Evolutionary conservation across 2,113 vertebrate species (phyloP), one percentile per base, ranked within the genome.

Genomic region (Uria aalge): DNA sequence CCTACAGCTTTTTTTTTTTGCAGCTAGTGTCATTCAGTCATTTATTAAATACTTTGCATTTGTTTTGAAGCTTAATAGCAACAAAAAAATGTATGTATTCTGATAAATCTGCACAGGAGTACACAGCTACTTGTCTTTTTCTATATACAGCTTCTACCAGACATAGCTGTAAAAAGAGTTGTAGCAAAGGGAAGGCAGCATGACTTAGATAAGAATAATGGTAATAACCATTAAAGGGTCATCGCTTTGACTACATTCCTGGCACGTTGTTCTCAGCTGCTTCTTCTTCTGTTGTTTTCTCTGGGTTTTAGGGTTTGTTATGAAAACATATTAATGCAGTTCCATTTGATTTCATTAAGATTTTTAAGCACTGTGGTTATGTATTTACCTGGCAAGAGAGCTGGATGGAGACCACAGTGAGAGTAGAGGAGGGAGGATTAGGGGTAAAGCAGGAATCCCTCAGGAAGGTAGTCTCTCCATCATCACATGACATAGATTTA

Each of bases 201-300:
- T 62, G 38, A 19, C 22, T 48, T 67, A 63, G 45, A 12, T 60
- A 88, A 62, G 34, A 0, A 1, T 7, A 48, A 48, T 63, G 32
- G 68, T 20, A 34, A 5, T 30, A 5, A 11, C 26, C 12, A 7
- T 66, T 71, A 57, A 45, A 19, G 14, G 24, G 6, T 59, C 16
- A 29, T 83, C 6, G 17, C 45, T 79, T 71, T 50, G 21, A 50
- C 47, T 2, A 2, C 0, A 0, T 69, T 43, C 27, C 12, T 75
- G 56, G 13, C 45, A 38, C 2, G 0, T 27, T 59, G 29, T 75
- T 23, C 6, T 92, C 53, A 41, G 6, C 45, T 75, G 6, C 45
- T 75, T 82, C 40, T 71, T 57, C 40, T 71, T 57, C 47, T 52
- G 8, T 21, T 62, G 18, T 56, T 75, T 90, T 66, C 67, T 47